Evolutionary conservation across 2,888 invertebrate species (phyloP), one percentile per base, ranked within the genome.

Genomic region (Yponomeuta sedellus): DNA sequence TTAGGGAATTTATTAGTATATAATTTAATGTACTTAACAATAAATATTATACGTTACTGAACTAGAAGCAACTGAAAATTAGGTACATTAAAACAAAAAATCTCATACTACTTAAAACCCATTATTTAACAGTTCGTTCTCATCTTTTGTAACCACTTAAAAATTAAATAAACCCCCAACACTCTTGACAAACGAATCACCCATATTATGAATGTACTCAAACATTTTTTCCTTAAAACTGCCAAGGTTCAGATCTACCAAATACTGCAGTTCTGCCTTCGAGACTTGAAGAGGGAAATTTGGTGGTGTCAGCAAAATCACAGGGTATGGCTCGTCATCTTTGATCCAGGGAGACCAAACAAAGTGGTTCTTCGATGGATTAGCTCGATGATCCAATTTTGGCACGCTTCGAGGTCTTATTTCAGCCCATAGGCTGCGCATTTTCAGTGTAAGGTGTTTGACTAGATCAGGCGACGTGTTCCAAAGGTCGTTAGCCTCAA

Each of bases 401-500:
- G 75, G 73, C n/a, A 66, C 66, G 4, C 67, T 65, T 66, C 81
- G 72, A 6, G 80, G 78, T 25, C 70, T 75, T 66, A 81, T 67
- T 58, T 79, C 71, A 25, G 73, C 67, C 82, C 82, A 84, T 40
- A 75, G 68, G 20, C 75, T 66, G 61, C 81, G 70, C 1, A 83
- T 70, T 10, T 74, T 71, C 11, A 81, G 68, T n/a, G 73, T 68
- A 74, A 82, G 70, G 16, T 72, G 73, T 65, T 71, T 71, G 11
- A 78, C 78, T 12, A 79, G 64, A 10, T 80, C 74, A 20, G 80
- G 78, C 22, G 69, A 70, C 12, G 71, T 66, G 57, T 75, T 44
- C 83, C 83, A 84, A 56, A 83, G 71, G 66, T 82, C 81, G 44
- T 73, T 67, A 0, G 74, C 69, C 72, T 83, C 82, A 40, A 71